Conservation (phyloP, 2,797 vertebrate genomes). For the Garrulus glandarius region DNA sequence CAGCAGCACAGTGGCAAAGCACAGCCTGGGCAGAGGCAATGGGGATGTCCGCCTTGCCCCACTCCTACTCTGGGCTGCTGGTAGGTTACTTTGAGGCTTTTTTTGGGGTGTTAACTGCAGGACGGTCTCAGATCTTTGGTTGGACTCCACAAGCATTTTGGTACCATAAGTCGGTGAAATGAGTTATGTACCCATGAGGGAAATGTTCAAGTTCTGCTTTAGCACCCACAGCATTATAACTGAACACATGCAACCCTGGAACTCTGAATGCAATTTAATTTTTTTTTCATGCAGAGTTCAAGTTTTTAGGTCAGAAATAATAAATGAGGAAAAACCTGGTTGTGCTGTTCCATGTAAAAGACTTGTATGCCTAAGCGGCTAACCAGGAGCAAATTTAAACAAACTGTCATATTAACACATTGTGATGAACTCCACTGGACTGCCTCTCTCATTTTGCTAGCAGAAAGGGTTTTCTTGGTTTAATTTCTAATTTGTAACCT, state of each 20-base stretch:
- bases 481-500: neutral
- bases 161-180: neutral
- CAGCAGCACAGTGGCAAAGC: neutral
- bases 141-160: neutral
- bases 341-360: neutral
- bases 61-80: neutral
- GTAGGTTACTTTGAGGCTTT: neutral
- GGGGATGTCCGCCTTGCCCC: neutral
- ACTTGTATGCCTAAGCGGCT: neutral
- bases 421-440: neutral
- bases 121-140: neutral
- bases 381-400: neutral
- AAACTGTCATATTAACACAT: neutral
- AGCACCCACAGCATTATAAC: fast-evolving
- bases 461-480: neutral
- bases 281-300: neutral
- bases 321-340: neutral
- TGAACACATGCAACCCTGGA: neutral
- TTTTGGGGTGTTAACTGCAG: neutral
- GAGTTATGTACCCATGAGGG: neutral
- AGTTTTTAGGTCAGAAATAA: neutral
- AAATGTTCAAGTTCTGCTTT: neutral
- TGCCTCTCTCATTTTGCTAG: neutral
- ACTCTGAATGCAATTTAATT: neutral
- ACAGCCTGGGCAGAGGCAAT: neutral